Percentiles rank a stretch among this genome's conserved stretches.
These are phyloP conservation scores for Rhamnusium bicolor DNA, from an alignment of 2,888 invertebrate species.

Conservation along the genomic window DNA sequence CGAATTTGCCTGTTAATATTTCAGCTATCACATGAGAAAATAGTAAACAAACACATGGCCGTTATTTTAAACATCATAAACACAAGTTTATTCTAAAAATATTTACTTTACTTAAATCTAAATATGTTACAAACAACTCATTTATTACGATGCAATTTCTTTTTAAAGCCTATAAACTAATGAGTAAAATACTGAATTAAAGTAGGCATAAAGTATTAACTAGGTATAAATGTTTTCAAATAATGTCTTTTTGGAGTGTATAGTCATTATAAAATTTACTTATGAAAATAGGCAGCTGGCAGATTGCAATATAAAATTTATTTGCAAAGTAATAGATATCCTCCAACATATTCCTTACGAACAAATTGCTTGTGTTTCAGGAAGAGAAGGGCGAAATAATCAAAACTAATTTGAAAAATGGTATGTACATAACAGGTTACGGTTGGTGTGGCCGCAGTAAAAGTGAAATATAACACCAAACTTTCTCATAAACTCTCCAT, in stretches of 20 bases:
- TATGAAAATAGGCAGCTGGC: too few relatives aligned
- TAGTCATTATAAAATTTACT: too few relatives aligned
- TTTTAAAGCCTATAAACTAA: too few relatives aligned
- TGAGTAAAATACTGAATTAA: too few relatives aligned
- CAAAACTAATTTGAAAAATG: background rate
- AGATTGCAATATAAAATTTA: background rate
- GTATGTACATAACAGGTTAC: background rate
- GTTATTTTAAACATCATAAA: slow-evolving; percentile 16
- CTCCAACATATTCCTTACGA: background rate
- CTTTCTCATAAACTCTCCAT: background rate
- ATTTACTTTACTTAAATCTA: background rate
- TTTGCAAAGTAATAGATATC: background rate
- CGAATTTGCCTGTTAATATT: slow-evolving; percentile 10
- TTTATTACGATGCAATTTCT: background rate
- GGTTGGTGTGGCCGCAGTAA: background rate
- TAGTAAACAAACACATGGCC: slow-evolving; percentile 5
- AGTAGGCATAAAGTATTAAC: too few relatives aligned
- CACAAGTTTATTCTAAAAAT: slow-evolving; percentile 8
- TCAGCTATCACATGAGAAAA: background rate
- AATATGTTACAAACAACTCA: background rate
- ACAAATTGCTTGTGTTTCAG: background rate
- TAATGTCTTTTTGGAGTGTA: too few relatives aligned
- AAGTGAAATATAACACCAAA: background rate
- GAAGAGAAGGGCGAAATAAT: background rate
- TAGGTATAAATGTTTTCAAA: too few relatives aligned